Evolutionary conservation across 2,113 vertebrate genomes (phyloP).

Genomic region (Tretioscincus oriximinensis): DNA sequence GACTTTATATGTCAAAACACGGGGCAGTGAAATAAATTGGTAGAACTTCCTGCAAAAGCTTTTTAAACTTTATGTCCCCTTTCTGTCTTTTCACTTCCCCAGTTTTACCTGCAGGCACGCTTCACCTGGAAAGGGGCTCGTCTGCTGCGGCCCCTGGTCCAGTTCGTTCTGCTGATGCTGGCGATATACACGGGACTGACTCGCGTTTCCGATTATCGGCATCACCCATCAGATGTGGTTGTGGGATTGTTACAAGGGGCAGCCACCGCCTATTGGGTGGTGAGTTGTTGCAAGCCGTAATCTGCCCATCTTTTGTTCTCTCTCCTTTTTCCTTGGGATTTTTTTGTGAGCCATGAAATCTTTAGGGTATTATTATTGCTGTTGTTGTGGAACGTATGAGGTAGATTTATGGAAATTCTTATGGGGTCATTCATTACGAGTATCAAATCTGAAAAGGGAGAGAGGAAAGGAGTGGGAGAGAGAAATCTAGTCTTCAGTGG

Average conservation of each 20-base stretch:
- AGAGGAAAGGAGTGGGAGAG: too few species aligned
- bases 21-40: background rate
- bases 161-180: conserved; percentile 79
- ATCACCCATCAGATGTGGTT: conserved; percentile 76
- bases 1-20: too few species aligned
- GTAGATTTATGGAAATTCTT: background rate
- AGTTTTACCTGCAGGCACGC: conserved; percentile 82
- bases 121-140: conserved; percentile 77
- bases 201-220: conserved; percentile 78
- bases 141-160: conserved; percentile 72
- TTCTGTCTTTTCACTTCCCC: background rate
- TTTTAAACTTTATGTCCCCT: accelerated
- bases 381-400: background rate
- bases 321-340: background rate
- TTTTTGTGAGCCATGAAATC: background rate
- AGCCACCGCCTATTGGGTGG: conserved; percentile 82
- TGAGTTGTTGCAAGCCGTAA: conserved; percentile 49
- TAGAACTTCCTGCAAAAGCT: background rate
- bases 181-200: conserved; percentile 78
- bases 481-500: background rate
- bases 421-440: background rate
- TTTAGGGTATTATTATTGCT: too few species aligned
- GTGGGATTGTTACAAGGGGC: conserved; percentile 79
- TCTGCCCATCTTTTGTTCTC: background rate
- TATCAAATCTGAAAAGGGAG: too few species aligned